phyloP scores from a whole-genome alignment of 2,888 invertebrate genomes.

The Bellardia pandia region DNA sequence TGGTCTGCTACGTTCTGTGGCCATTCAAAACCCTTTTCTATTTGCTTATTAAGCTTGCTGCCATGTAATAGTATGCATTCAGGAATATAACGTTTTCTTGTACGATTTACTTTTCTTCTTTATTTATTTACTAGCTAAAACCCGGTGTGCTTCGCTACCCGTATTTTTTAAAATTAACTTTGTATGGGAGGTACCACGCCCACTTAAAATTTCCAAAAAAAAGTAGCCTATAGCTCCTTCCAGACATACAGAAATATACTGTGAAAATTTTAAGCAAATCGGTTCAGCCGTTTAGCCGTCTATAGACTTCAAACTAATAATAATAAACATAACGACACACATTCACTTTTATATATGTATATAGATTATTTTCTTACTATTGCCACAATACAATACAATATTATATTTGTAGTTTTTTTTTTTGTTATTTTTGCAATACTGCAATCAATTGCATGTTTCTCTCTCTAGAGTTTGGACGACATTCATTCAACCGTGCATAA shows the following conservation, averaged over 20 bases:
- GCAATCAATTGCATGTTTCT: constrained; percentile 60
- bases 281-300: too few species aligned
- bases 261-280: too few species aligned
- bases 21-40: constrained; percentile 43
- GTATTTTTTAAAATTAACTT: too few species aligned
- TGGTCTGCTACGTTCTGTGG: constrained; percentile 8
- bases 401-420: constrained; percentile 14
- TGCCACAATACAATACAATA: constrained; percentile 56
- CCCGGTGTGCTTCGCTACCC: too few species aligned
- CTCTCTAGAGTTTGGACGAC: constrained; percentile 61
- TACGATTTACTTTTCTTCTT: constrained; percentile 34
- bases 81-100: constrained; percentile 9
- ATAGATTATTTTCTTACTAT: constrained; percentile 26
- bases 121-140: constrained; percentile 33
- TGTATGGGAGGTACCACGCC: too few species aligned
- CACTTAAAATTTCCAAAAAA: too few species aligned
- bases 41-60: constrained; percentile 10
- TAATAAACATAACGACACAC: too few species aligned
- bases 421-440: constrained; percentile 13
- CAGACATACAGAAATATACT: too few species aligned
- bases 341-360: too few species aligned
- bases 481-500: constrained; percentile 70
- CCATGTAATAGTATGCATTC: background rate
- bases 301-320: too few species aligned
- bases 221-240: too few species aligned